These are phyloP conservation scores for Anguilla obscura DNA, from an alignment of 2,797 vertebrate species.

Conservation along the genomic window DNA sequence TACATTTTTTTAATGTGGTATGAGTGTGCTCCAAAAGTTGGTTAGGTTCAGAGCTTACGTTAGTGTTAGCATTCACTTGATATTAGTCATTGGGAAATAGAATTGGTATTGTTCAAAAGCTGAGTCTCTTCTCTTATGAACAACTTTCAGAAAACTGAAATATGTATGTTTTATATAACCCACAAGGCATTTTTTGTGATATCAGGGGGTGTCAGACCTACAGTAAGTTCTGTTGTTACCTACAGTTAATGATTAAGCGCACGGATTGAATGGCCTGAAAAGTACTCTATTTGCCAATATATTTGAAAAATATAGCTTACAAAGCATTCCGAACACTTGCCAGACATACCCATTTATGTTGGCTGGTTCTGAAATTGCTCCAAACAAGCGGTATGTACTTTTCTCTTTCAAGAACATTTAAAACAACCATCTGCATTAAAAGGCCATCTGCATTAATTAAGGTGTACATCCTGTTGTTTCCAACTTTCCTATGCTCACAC, in stretches of 20 bases:
- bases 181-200: neutral
- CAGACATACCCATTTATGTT: neutral
- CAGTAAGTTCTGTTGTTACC: neutral
- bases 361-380: constrained; percentile 10
- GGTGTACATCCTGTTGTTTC: neutral
- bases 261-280: neutral
- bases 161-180: neutral
- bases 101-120: neutral
- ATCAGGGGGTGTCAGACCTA: neutral
- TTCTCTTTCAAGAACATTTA: constrained; percentile 1
- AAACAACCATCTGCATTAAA: neutral
- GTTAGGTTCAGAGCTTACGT: neutral
- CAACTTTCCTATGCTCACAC: neutral
- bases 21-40: neutral
- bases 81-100: neutral
- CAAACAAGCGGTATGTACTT: neutral
- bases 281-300: neutral
- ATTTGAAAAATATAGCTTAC: neutral
- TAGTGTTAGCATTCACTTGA: neutral
- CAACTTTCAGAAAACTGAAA: neutral
- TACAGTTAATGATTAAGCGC: neutral
- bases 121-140: neutral
- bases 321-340: neutral
- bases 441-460: neutral
- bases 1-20: neutral